Evolutionary conservation across 2,113 vertebrate species (phyloP).

Genomic region (Macaca fascicularis): T2T-MFA8v1.1 NC_088378.1:123028501-123029000

Average conservation of each 20-base stretch:
- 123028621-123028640: background rate
- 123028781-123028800: background rate
- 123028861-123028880: background rate
- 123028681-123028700: fast-evolving
- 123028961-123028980: background rate
- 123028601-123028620: background rate
- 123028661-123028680: background rate
- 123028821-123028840: too few relatives aligned
- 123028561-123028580: background rate
- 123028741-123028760: background rate
- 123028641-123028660: background rate
- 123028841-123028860: background rate
- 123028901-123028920: background rate
- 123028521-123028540: background rate
- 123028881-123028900: background rate
- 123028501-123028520: background rate
- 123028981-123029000: background rate
- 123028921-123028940: background rate
- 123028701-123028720: background rate
- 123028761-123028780: background rate
- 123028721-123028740: background rate
- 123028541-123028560: background rate
- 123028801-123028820: background rate
- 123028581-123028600: background rate
- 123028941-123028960: background rate